These are phyloP conservation scores for Drosophila mercatorum DNA, from an alignment of 2,888 invertebrate species.

Conservation along the genomic window DNA sequence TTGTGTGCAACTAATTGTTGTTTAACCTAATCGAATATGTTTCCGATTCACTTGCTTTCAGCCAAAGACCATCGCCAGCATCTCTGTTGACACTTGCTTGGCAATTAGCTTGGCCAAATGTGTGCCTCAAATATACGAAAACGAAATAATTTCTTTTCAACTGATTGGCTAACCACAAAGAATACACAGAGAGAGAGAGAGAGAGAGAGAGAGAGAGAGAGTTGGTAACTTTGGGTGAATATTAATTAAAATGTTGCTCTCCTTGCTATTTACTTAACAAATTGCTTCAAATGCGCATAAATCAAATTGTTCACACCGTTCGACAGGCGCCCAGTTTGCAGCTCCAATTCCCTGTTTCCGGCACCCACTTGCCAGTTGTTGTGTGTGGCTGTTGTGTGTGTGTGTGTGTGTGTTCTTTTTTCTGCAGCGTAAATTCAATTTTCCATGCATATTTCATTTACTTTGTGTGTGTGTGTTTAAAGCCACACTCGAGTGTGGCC, in stretches of 20 bases:
- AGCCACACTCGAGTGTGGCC: slow-evolving; percentile 48
- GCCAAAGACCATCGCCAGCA: slow-evolving; percentile 16
- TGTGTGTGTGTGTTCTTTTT: neutral
- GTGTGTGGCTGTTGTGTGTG: neutral
- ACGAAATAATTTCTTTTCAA: slow-evolving; percentile 56
- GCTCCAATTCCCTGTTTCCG: slow-evolving; percentile 15
- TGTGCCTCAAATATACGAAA: slow-evolving; percentile 54
- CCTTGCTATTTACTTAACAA: slow-evolving; percentile 75
- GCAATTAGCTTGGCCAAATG: slow-evolving; percentile 69
- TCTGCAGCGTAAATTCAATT: slow-evolving; percentile 61
- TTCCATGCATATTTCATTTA: slow-evolving; percentile 72
- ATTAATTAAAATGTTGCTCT: slow-evolving; percentile 76
- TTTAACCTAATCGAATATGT: slow-evolving; percentile 71
- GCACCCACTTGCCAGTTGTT: neutral
- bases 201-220: slow-evolving; percentile 13
- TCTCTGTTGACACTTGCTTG: slow-evolving; percentile 75
- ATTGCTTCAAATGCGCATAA: slow-evolving; percentile 78
- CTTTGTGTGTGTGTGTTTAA: slow-evolving; percentile 55
- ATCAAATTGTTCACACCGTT: slow-evolving; percentile 75
- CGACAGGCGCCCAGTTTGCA: slow-evolving; percentile 33
- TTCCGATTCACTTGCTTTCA: slow-evolving; percentile 51
- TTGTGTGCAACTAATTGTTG: slow-evolving; percentile 63
- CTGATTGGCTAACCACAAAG: slow-evolving; percentile 61
- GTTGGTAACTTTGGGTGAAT: slow-evolving; percentile 32
- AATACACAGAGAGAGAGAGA: slow-evolving; percentile 5